Base-by-base conservation (phyloP, 2,797 vertebrate species). In the Oophaga sylvatica region DNA sequence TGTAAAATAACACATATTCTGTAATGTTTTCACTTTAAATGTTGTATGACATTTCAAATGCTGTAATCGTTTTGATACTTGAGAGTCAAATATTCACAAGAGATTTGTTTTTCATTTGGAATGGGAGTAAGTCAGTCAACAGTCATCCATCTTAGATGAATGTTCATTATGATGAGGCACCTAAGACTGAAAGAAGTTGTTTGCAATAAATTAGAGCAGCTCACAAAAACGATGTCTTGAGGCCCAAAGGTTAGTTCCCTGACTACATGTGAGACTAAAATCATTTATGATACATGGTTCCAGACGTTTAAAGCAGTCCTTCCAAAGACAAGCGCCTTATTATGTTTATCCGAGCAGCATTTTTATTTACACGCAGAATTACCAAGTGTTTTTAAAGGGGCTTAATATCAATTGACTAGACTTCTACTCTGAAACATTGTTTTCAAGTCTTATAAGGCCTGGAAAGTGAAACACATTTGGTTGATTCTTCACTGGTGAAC, bases 141-240 rank as follows among this genome's bases (percentile, higher is more conserved):
- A 84, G 82, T 73, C 68, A 84, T 84, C 82, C 70, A 84, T 84
- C 82, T 84, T 84, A 83, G 31, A 84, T 75, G 70, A 84, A 75
- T 84, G 57, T 73, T 73, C 81, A 73, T 83, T 83, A 83, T 83
- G 70, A 73, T 73, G 68, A 73, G 81, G 81, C 82, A 84, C 81
- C 67, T 56, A 73, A 83, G 68, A 83, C 56, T 75, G 22, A 84
- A 83, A 83, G 53, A 73, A 75, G 82, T 84, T 84, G 70, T 84
- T 84, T 84, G 70, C 82, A 59, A 84, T 84, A 60, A 84, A 73
- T 83, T 75, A 84, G 31, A 62, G 67, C 82, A 60, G 82, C 63
- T 84, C 29, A 75, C 20, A 84, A 84, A 41, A 73, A 84, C 45
- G 70, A 84, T 73, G 70, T 59, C 56, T 75, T 59, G 57, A 84